A percentile compares a stretch with the other conserved stretches of the same genome.
These are phyloP conservation scores for Dolichoris vasculosae DNA, from an alignment of 1,140 invertebrate genomes.

Conservation along the genomic window DNA sequence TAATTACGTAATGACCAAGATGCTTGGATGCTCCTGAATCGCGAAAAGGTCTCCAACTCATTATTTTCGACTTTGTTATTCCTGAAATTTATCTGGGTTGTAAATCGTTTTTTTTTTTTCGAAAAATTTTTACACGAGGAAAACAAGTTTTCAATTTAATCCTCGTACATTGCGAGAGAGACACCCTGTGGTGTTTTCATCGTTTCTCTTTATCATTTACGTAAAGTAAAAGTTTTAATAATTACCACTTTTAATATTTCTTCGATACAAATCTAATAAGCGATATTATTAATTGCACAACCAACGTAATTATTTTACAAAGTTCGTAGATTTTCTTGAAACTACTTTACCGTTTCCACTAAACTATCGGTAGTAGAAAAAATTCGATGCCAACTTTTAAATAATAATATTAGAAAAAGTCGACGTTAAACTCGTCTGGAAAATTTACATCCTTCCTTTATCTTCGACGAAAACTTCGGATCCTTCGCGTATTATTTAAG, in stretches of 20 bases:
- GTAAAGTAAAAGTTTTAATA: background rate
- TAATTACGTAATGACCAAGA: background rate
- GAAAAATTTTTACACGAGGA: background rate
- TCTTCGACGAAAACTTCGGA: no score
- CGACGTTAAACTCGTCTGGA: no score
- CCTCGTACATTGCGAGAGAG: background rate
- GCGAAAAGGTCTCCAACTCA: background rate
- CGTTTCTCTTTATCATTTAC: background rate
- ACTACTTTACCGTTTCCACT: background rate
- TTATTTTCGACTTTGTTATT: slow-evolving; percentile 8
- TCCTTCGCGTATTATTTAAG: no score
- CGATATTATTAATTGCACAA: background rate
- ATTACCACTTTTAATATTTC: background rate
- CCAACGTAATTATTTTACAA: background rate
- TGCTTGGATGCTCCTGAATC: background rate
- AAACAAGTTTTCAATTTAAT: slow-evolving; percentile 5
- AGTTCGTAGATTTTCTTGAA: background rate
- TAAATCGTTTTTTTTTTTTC: background rate
- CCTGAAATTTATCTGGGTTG: background rate
- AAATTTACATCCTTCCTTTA: no score
- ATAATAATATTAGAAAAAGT: no score
- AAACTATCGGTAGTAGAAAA: no score
- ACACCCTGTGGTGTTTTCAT: background rate
- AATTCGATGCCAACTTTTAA: no score
- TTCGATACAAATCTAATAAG: background rate